Evolutionary conservation across 2,113 vertebrate species (phyloP).

Genomic region (Haemorhous mexicanus): DNA sequence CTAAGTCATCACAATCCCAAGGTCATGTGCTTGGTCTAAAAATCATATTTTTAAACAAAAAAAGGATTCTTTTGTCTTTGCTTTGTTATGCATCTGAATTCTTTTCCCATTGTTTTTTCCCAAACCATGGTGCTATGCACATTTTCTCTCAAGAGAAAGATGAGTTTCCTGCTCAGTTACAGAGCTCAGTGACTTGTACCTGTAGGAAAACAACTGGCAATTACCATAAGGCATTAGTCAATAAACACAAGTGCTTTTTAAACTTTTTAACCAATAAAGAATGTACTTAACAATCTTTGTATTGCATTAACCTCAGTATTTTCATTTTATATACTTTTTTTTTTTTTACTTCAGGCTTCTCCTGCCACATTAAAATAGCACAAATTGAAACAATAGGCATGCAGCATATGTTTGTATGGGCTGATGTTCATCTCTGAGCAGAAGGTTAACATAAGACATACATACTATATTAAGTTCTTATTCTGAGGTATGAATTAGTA

Average conservation of each 20-base stretch:
- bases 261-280: not conserved
- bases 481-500: not conserved
- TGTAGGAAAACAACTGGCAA: not conserved
- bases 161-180: not conserved
- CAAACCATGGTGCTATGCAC: not conserved
- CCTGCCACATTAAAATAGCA: constrained; percentile 64
- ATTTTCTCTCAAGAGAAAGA: not conserved
- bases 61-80: not conserved
- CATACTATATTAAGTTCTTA: not conserved
- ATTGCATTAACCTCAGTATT: not conserved
- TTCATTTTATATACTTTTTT: not conserved
- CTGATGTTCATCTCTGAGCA: not conserved
- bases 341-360: constrained; percentile 48
- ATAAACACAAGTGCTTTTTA: not conserved
- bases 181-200: not conserved
- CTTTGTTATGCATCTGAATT: not conserved
- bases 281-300: not conserved
- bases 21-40: not conserved
- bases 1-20: not conserved
- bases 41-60: not conserved
- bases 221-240: not conserved
- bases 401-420: constrained; percentile 49
- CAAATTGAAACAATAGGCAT: constrained; percentile 56
- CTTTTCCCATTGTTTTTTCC: not conserved
- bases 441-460: not conserved